Base-by-base conservation (phyloP, 2,888 invertebrate genomes). In the Pedicia rivosa region DNA sequence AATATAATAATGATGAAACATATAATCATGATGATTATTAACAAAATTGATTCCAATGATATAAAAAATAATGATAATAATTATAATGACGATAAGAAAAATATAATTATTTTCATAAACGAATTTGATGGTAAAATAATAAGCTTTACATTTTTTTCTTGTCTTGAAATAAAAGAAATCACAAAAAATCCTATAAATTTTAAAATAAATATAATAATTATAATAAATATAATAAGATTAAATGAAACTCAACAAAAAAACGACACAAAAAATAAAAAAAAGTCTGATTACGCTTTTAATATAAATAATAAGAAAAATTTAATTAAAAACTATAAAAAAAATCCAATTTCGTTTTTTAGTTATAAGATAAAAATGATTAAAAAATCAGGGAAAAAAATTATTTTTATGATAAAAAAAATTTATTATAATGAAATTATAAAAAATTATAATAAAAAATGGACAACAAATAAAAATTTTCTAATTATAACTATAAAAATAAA, bases 221-320 rank as follows among this genome's bases (percentile, higher is more conserved):
- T n/a, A n/a, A n/a, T 30, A 30, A 30, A 19, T 32, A 14, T 32
- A 32, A 20, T 32, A 32, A n/a, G n/a, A n/a, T n/a, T 20, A 32
- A 32, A 32, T 32, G 32, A 32, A 32, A 32, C 32, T 32, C 32
- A 32, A 32, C 32, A 32, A 32, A 20, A 20, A 20, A 32, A 32
- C 32, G 32, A 32, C 32, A 32, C 32, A 32, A 32, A 20, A 20
- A 20, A 20, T 20, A 20, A 20, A 32, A 32, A 32, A 32, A 32
- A 32, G 32, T 32, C 32, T 32, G 32, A 32, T 20, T 32, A 32
- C 32, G 32, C 32, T 32, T 32, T 32, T 32, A 32, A 32, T 32
- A 32, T 19, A 19, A 32, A 32, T 32, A 20, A 17, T 32, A 20
- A 32, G 17, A 32, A 32, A 19, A 20, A 17, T 17, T 17, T 13